Conservation (phyloP, 2,888 invertebrate species). For the Leptinotarsa tumamoca region DNA sequence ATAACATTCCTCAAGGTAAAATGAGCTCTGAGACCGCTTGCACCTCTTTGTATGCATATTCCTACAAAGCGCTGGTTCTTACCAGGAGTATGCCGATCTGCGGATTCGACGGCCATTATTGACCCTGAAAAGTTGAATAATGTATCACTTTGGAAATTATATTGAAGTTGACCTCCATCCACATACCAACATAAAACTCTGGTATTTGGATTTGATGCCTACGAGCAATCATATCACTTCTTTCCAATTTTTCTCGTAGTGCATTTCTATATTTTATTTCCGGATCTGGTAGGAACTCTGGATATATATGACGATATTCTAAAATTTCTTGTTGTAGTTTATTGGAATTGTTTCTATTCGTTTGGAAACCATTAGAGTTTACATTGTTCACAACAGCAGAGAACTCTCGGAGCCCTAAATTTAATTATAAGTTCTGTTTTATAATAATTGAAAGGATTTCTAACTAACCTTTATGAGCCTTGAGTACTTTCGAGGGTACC, state of each 20-base stretch:
- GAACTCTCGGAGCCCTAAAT: conserved; percentile 3
- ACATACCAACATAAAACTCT: conserved; percentile 96
- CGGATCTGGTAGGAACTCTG: conserved; percentile 94
- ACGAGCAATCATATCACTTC: conserved; percentile 92
- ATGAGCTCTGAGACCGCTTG: conserved; percentile 84
- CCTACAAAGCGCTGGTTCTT: conserved; percentile 91
- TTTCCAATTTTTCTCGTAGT: conserved; percentile 88
- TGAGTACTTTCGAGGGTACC: background rate
- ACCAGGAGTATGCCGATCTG: conserved; percentile 86
- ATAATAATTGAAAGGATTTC: background rate
- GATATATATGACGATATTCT: conserved; percentile 80
- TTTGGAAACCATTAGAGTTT: background rate
- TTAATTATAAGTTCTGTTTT: background rate
- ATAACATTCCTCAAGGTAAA: conserved; percentile 94
- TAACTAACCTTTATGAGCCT: conserved; percentile 1
- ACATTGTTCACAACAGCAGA: conserved; percentile 9
- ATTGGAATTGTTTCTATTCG: background rate
- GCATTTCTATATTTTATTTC: conserved; percentile 81
- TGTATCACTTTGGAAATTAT: too few species aligned
- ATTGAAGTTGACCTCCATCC: background rate
- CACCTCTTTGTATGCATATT: conserved; percentile 90
- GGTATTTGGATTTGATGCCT: conserved; percentile 88
- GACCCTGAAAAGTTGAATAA: conserved; percentile 73
- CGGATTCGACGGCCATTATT: conserved; percentile 86
- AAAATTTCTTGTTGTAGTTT: conserved; percentile 56